Evolutionary conservation across 2,797 vertebrate species (phyloP).

Genomic region (Lophius americanus): DNA sequence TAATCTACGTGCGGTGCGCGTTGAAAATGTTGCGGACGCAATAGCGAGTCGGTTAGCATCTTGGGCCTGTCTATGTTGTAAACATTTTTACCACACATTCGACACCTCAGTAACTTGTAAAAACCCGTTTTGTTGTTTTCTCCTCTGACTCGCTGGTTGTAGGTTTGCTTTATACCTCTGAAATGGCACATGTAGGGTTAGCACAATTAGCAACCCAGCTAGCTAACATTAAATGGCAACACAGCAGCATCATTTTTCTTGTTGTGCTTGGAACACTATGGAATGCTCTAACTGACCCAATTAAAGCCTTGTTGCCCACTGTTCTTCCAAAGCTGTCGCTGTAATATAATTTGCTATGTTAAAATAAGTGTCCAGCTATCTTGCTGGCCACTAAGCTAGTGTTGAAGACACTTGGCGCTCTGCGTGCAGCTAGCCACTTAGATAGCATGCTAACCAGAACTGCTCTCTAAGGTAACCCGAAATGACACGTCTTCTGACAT

Average conservation of each 20-base stretch:
- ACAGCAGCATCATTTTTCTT: conserved; percentile 51
- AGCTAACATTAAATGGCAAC: conserved; percentile 58
- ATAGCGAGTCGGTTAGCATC: conserved; percentile 29
- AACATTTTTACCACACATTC: background rate
- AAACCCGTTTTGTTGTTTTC: fast-evolving
- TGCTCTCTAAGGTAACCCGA: conserved; percentile 62
- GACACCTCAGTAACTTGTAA: background rate
- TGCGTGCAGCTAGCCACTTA: conserved; percentile 45
- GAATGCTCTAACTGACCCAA: background rate
- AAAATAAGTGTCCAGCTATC: conserved; percentile 32
- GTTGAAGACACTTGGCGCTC: conserved; percentile 70
- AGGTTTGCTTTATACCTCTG: conserved; percentile 2
- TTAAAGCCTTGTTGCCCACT: fast-evolving
- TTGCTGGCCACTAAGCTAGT: conserved; percentile 42
- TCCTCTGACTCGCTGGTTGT: background rate
- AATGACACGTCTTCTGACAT: conserved; percentile 76
- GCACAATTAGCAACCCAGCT: conserved; percentile 36
- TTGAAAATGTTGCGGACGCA: conserved; percentile 56
- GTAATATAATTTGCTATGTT: background rate
- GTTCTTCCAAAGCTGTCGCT: fast-evolving
- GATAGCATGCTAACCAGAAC: conserved; percentile 65
- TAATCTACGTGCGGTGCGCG: conserved; percentile 54
- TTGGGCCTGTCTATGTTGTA: conserved; percentile 21
- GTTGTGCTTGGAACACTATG: conserved; percentile 23
- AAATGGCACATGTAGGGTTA: conserved; percentile 21